phyloP scores from a whole-genome alignment of 2,113 vertebrate species.

The Ochotona curzoniae region DNA sequence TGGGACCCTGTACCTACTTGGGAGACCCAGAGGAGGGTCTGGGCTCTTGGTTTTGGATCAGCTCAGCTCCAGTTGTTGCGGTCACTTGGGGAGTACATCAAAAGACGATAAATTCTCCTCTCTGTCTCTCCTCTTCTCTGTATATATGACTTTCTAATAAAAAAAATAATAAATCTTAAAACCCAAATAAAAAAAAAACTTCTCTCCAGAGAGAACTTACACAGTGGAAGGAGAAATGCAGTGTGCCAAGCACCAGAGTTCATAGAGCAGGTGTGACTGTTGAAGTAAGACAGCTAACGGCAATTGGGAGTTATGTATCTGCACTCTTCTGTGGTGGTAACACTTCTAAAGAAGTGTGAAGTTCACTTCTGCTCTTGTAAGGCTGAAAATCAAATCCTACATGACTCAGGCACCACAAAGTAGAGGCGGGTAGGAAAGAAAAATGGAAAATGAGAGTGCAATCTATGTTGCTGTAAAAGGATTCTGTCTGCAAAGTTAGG shows the following conservation, averaged over 20 bases:
- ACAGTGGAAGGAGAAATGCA: not conserved
- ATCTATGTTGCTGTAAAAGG: constrained; percentile 10
- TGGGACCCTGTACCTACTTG: no score
- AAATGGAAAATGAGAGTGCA: constrained; percentile 17
- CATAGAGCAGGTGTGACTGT: not conserved
- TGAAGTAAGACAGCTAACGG: not conserved
- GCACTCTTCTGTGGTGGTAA: not conserved
- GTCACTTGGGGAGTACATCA: no score
- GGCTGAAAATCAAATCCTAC: not conserved
- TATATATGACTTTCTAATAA: no score
- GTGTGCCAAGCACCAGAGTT: not conserved
- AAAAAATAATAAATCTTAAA: no score
- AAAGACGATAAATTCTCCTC: no score
- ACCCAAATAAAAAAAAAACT: not conserved
- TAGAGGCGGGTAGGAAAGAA: constrained; percentile 16
- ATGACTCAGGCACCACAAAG: constrained; percentile 17
- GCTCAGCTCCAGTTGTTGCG: no score
- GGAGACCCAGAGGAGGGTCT: no score
- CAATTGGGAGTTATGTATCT: not conserved
- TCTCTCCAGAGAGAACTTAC: constrained; percentile 13
- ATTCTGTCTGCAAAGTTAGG: not conserved
- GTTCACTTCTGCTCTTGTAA: not conserved
- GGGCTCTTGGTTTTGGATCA: no score
- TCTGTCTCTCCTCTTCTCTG: no score
- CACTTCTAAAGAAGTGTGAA: not conserved